Evolutionary conservation across 2,113 vertebrate genomes (phyloP).

Genomic region (Scartelaos histophorus): DNA sequence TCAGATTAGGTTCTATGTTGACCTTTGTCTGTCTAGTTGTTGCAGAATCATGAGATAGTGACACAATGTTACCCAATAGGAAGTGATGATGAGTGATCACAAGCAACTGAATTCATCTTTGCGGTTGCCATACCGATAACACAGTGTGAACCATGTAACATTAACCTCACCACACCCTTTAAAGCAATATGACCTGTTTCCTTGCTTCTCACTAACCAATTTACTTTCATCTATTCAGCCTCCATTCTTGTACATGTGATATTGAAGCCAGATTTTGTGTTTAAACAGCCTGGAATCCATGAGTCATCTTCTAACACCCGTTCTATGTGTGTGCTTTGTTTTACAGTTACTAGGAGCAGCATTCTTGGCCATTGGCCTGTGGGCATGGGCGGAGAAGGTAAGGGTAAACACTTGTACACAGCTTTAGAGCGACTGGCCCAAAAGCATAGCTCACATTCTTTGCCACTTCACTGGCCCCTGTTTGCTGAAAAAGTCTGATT

Average conservation of each 20-base stretch:
- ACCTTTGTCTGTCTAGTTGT: background rate
- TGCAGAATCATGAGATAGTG: background rate
- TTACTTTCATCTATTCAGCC: background rate
- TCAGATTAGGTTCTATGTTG: background rate
- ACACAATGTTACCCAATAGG: background rate
- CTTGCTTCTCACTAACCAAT: background rate
- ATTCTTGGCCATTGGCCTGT: conserved; percentile 87
- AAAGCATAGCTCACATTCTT: conserved; percentile 60
- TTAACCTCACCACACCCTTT: background rate
- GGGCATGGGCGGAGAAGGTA: conserved; percentile 96
- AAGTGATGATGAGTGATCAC: background rate
- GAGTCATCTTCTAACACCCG: conserved; percentile 6
- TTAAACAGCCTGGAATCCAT: background rate
- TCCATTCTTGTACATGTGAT: background rate
- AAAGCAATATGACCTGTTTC: background rate
- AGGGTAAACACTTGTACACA: conserved; percentile 56
- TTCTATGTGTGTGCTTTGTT: conserved; percentile 59
- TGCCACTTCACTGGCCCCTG: background rate
- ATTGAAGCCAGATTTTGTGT: background rate
- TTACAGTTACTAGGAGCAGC: conserved; percentile 88
- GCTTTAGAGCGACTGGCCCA: conserved; percentile 13
- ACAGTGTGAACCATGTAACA: background rate
- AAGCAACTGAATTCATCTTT: conserved; percentile 7
- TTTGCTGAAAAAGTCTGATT: background rate
- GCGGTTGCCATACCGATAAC: conserved; percentile 10